Evolutionary conservation across 2,888 invertebrate genomes (phyloP).

Genomic region (Venustoraphidia nigricollis): DNA sequence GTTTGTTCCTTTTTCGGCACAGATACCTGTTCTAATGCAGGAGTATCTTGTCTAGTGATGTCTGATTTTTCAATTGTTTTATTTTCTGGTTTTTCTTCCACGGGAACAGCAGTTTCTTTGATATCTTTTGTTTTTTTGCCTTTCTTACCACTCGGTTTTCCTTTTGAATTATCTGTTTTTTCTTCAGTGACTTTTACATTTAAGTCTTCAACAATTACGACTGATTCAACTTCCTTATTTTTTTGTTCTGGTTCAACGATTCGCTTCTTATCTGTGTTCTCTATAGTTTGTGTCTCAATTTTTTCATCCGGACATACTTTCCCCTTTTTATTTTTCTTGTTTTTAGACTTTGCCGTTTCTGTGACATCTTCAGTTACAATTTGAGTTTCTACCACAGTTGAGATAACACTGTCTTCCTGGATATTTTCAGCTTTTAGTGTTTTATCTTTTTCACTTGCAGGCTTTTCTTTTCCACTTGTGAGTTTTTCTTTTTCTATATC

Average conservation of each 20-base stretch:
- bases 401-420: not conserved
- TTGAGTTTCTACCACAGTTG: not conserved
- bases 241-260: conserved; percentile 6
- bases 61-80: conserved; percentile 8
- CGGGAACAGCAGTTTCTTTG: not conserved
- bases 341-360: conserved; percentile 3
- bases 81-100: not conserved
- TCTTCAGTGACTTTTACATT: not conserved
- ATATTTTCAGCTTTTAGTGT: conserved; percentile 6
- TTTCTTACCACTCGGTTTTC: not conserved
- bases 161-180: not conserved
- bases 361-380: no score
- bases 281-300: conserved; percentile 8
- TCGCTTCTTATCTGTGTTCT: conserved; percentile 24
- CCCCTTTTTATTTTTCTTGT: conserved; percentile 4
- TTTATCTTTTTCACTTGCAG: conserved; percentile 2
- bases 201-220: no score
- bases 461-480: not conserved
- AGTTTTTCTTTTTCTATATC: conserved; percentile 2
- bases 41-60: not conserved
- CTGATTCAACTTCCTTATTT: no score
- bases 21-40: no score
- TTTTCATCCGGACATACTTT: conserved; percentile 3
- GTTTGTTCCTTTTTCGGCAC: no score
- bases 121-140: not conserved